Conservation (phyloP, 1,140 invertebrate species). For the Diplogasteroides magnus region DNA sequence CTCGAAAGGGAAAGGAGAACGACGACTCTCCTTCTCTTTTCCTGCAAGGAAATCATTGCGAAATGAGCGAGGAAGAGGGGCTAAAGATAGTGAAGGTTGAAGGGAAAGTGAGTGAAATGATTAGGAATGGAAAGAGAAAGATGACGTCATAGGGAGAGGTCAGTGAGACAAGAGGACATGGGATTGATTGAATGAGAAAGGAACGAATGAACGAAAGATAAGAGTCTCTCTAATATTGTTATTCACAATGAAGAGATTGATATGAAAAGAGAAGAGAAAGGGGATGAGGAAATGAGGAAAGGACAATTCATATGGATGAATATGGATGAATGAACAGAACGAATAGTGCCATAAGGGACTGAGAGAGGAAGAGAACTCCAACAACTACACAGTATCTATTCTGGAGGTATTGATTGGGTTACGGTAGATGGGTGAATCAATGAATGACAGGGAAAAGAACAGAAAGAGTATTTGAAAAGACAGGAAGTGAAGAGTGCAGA, state of each 20-base stretch:
- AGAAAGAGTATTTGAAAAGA: too few species aligned
- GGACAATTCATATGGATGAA: not conserved
- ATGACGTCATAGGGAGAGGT: slow-evolving; percentile 1
- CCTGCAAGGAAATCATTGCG: slow-evolving; percentile 6
- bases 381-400: slow-evolving; percentile 6
- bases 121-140: not conserved
- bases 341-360: not conserved
- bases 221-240: not conserved
- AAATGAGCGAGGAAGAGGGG: not conserved
- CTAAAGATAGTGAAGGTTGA: not conserved
- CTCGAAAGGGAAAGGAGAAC: slow-evolving; percentile 9
- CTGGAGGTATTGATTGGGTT: slow-evolving; percentile 9
- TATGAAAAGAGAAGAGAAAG: slow-evolving; percentile 1
- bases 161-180: not conserved
- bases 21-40: slow-evolving; percentile 1
- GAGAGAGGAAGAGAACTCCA: too few species aligned
- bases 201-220: not conserved
- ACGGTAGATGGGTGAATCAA: slow-evolving; percentile 3
- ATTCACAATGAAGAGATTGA: not conserved
- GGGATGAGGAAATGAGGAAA: not conserved
- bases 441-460: not conserved
- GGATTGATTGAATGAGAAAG: not conserved
- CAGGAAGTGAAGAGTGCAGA: too few species aligned
- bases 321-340: slow-evolving; percentile 3
- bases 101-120: not conserved